These are phyloP conservation scores for Cosmorhoe ocellata DNA, from an alignment of 2,888 invertebrate species.

Conservation along the genomic window DNA sequence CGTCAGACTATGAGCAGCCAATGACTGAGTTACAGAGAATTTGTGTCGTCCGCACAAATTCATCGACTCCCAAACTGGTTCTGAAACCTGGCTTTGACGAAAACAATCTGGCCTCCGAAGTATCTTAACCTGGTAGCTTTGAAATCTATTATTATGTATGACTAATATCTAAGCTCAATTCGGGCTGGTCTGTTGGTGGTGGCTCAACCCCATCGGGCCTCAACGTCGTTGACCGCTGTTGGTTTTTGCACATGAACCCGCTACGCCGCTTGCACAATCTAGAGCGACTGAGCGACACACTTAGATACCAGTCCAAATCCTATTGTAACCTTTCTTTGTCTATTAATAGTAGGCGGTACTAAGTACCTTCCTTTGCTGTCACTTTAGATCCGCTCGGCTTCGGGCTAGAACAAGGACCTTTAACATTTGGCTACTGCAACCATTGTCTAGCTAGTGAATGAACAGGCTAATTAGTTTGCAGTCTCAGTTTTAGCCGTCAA, in stretches of 20 bases:
- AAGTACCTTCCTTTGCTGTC: neutral
- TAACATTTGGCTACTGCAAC: no score
- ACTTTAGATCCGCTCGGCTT: no score
- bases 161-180: conserved; percentile 38
- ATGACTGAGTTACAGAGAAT: neutral
- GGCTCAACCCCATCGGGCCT: conserved; percentile 68
- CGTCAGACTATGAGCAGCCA: no score
- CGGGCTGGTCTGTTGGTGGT: conserved; percentile 41
- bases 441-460: no score
- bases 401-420: no score
- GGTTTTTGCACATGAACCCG: conserved; percentile 66
- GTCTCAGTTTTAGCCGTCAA: no score
- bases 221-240: conserved; percentile 69
- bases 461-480: no score
- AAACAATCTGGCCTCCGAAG: conserved; percentile 22
- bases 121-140: conserved; percentile 30
- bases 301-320: conserved; percentile 44
- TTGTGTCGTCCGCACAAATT: conserved; percentile 16
- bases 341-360: neutral
- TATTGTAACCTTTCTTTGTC: conserved; percentile 8
- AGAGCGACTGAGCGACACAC: conserved; percentile 66
- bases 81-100: conserved; percentile 13
- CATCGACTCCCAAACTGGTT: conserved; percentile 17
- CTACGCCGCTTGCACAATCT: conserved; percentile 59
- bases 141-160: conserved; percentile 37